These are phyloP conservation scores for Agelaius phoeniceus DNA, from an alignment of 2,113 vertebrate genomes.

Conservation along the genomic window DNA sequence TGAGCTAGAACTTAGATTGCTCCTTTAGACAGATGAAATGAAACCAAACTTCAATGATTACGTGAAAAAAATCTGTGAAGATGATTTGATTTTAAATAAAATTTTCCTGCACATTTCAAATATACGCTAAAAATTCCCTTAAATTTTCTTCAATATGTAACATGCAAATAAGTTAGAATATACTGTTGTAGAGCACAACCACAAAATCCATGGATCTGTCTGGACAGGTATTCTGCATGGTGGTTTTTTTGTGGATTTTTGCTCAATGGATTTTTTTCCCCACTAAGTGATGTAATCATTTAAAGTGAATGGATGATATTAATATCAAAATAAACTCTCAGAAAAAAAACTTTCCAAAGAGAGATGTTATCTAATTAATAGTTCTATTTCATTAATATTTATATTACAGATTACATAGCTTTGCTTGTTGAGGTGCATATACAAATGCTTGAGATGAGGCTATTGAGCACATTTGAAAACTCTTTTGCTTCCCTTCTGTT, in stretches of 20 bases:
- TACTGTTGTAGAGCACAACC: neutral
- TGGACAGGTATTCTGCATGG: neutral
- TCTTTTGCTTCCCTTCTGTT: neutral
- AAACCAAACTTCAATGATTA: neutral
- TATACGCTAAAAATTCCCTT: neutral
- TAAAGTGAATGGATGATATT: neutral
- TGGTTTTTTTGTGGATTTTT: neutral
- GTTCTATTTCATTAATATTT: neutral
- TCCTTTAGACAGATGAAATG: neutral
- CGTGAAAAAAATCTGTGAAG: neutral
- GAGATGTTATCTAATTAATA: neutral
- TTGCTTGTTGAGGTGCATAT: neutral
- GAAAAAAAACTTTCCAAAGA: neutral
- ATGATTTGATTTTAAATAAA: neutral
- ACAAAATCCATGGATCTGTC: neutral
- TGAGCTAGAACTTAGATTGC: neutral
- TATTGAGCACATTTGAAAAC: neutral
- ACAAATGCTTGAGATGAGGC: neutral
- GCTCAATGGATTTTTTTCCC: neutral
- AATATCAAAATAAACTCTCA: neutral
- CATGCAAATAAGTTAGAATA: neutral
- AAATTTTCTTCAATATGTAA: neutral
- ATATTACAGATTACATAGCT: neutral
- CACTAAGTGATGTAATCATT: neutral
- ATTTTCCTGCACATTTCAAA: accelerated